phyloP scores from a whole-genome alignment of 2,113 vertebrate species.

The Chlamydotis undulata region DNA sequence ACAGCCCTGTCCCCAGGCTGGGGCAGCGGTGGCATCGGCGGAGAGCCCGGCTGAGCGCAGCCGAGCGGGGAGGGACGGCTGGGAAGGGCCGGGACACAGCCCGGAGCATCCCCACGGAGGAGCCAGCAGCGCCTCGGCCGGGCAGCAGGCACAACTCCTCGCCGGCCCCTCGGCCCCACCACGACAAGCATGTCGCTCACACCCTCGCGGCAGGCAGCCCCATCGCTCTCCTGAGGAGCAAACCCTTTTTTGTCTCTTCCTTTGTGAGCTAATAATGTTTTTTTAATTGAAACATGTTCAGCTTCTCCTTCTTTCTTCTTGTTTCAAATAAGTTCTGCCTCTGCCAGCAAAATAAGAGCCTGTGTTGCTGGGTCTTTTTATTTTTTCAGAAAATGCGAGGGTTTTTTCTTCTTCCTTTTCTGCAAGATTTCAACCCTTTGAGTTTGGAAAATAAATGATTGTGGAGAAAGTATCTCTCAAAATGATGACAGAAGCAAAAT shows the following conservation, averaged over 20 bases:
- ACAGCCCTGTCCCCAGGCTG: background rate
- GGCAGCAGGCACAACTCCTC: background rate
- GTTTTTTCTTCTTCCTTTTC: background rate
- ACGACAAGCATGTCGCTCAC: fast-evolving
- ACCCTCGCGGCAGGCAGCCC: background rate
- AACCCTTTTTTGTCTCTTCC: background rate
- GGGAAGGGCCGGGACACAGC: background rate
- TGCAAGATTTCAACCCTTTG: slow-evolving; percentile 45
- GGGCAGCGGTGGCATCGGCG: fast-evolving
- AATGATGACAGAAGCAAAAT: slow-evolving; percentile 69
- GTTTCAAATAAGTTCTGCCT: slow-evolving; percentile 44
- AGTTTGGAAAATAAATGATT: slow-evolving; percentile 31
- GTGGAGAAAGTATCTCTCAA: slow-evolving; percentile 49
- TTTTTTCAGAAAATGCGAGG: background rate
- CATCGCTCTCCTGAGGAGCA: background rate
- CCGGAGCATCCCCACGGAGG: background rate
- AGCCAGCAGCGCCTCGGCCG: fast-evolving
- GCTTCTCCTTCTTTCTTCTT: slow-evolving; percentile 35
- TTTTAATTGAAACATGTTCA: slow-evolving; percentile 36
- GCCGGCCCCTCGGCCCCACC: background rate
- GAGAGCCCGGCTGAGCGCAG: fast-evolving
- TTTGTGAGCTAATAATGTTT: slow-evolving; percentile 18
- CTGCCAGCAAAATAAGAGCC: slow-evolving; percentile 42
- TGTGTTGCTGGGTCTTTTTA: background rate
- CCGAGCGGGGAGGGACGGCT: background rate